A percentile compares a stretch with the other conserved stretches of the same genome.
Conservation (phyloP, 53 echinoderm and acorn worm species). For the Holothuria leucospilota region DNA sequence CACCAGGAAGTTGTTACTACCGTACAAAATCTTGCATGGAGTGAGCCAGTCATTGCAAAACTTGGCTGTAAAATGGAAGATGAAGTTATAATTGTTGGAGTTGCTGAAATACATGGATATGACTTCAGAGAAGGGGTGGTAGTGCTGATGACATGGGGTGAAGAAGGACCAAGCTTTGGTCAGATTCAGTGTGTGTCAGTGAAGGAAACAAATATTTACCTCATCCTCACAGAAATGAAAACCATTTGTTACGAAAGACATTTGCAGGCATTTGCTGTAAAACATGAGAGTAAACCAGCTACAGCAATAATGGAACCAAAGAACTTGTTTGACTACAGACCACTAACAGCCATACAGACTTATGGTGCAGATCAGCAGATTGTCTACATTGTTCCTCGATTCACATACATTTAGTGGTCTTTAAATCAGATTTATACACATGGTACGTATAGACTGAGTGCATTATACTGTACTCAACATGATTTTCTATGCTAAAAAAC, state of each 20-base stretch:
- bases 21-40: not conserved
- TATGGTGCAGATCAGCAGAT: no score
- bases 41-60: not conserved
- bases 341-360: no score
- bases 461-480: no score
- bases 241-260: not conserved
- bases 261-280: no score
- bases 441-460: no score
- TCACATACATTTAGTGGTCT: no score
- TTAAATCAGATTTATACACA: no score
- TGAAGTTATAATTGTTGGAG: not conserved
- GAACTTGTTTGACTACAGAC: no score
- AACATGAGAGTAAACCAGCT: no score
- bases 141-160: not conserved
- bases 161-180: constrained; percentile 1
- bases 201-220: not conserved
- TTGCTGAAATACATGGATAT: not conserved
- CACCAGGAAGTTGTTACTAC: not conserved
- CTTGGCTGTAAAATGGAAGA: not conserved
- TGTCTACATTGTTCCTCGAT: no score
- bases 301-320: no score
- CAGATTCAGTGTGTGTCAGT: not conserved
- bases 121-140: not conserved
- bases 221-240: not conserved
- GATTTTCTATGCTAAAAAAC: no score